These are phyloP conservation scores for Nannospalax galili DNA, from an alignment of 2,113 vertebrate genomes.

Conservation along the genomic window DNA sequence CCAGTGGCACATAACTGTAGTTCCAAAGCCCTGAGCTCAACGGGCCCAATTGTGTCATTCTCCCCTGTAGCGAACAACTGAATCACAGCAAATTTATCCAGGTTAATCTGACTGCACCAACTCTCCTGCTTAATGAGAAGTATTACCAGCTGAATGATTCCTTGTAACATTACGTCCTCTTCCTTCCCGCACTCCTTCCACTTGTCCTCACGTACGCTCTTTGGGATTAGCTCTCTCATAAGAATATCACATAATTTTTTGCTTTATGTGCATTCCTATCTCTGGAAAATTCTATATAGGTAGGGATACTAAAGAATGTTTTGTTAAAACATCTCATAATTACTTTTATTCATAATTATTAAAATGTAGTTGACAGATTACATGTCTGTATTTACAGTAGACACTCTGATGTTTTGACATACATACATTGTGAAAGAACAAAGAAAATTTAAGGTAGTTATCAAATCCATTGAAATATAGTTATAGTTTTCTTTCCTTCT, in stretches of 20 bases:
- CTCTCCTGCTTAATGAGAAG: not conserved
- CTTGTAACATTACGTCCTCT: too few relatives aligned
- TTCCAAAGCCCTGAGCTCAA: not conserved
- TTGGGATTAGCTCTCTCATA: not conserved
- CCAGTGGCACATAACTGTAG: not conserved
- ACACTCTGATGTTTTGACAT: not conserved
- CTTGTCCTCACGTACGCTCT: not conserved
- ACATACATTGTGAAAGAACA: not conserved
- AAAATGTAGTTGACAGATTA: not conserved
- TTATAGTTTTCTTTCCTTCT: not conserved
- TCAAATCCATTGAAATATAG: not conserved
- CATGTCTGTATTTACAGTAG: not conserved
- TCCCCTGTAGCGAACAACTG: not conserved
- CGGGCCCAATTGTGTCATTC: not conserved
- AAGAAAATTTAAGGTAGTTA: not conserved
- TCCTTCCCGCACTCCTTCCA: not conserved
- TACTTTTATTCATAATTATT: not conserved
- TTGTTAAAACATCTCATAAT: not conserved
- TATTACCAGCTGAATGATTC: rapidly evolving
- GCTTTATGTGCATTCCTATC: not conserved
- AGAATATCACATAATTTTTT: not conserved
- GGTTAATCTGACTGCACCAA: not conserved
- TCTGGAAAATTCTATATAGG: not conserved
- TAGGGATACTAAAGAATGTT: not conserved
- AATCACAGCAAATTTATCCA: not conserved